Evolutionary conservation across 2,797 vertebrate species (phyloP).

Genomic region (Cyprinodon diabolis): DNA sequence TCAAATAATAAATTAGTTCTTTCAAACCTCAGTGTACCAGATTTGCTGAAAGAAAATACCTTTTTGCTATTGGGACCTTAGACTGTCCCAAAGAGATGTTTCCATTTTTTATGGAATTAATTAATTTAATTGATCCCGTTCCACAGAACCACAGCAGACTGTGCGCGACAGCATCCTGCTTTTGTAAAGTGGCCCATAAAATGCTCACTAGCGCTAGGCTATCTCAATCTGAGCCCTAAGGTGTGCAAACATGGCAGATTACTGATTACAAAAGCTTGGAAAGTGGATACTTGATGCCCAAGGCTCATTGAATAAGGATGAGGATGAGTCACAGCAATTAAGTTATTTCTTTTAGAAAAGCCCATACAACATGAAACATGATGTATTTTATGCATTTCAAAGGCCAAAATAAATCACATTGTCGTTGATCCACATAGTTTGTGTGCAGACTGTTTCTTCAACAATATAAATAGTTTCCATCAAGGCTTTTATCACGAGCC

Average conservation of each 20-base stretch:
- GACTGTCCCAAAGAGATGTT: neutral
- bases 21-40: neutral
- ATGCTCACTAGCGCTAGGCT: neutral
- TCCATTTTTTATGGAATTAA: neutral
- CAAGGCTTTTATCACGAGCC: slow-evolving; percentile 62
- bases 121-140: neutral
- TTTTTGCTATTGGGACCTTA: neutral
- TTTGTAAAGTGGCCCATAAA: neutral
- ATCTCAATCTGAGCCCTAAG: neutral
- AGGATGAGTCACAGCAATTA: neutral
- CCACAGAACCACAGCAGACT: neutral
- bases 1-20: neutral
- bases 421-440: slow-evolving; percentile 24
- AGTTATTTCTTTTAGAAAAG: neutral
- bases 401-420: slow-evolving; percentile 24
- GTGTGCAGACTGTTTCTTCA: slow-evolving; percentile 23
- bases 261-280: slow-evolving; percentile 19
- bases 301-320: neutral
- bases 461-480: slow-evolving; percentile 62
- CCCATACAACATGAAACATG: slow-evolving; percentile 20
- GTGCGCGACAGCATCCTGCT: neutral
- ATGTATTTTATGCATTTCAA: slow-evolving; percentile 21
- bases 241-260: neutral
- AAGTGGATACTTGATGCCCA: slow-evolving; percentile 21
- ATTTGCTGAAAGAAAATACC: neutral